Evolutionary conservation across 2,797 vertebrate genomes (phyloP).

Genomic region (Microctenopoma steveboyesi): DNA sequence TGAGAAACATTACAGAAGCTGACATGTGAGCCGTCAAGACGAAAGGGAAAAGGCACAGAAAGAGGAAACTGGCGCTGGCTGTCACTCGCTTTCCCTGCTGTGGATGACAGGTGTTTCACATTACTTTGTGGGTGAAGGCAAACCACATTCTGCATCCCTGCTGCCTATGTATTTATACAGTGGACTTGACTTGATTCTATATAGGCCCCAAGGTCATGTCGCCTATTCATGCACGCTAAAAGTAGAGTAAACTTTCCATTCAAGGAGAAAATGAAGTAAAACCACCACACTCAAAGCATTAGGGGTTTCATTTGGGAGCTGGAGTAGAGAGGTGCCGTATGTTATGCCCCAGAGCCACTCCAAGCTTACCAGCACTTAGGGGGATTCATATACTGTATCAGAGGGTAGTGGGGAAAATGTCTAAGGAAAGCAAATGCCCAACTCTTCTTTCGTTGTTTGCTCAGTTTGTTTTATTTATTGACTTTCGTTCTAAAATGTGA

Average conservation of each 20-base stretch:
- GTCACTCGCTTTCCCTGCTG: constrained; percentile 57
- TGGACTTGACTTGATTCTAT: constrained; percentile 31
- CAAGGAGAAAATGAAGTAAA: constrained; percentile 54
- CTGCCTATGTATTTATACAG: constrained; percentile 42
- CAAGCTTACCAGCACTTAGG: constrained; percentile 37
- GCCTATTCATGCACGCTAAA: constrained; percentile 45
- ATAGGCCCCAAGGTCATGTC: constrained; percentile 42
- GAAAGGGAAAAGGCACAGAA: constrained; percentile 53
- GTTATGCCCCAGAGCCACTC: constrained; percentile 43
- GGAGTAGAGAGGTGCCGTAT: constrained; percentile 35
- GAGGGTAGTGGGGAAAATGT: constrained; percentile 33
- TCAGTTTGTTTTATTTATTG: neutral
- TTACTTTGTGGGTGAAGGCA: constrained; percentile 52
- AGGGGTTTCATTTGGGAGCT: constrained; percentile 35
- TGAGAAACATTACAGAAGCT: constrained; percentile 32
- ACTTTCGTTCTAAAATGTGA: constrained; percentile 6
- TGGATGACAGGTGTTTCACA: constrained; percentile 75
- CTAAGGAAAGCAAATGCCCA: constrained; percentile 30
- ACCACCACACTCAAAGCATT: constrained; percentile 26
- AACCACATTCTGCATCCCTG: constrained; percentile 16
- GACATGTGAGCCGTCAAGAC: constrained; percentile 48
- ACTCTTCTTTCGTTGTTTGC: constrained; percentile 8
- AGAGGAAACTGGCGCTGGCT: constrained; percentile 52
- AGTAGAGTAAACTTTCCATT: constrained; percentile 60
- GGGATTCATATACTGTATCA: constrained; percentile 42